A percentile compares a stretch with the other conserved stretches of the same genome.
Conservation (phyloP, 2,888 invertebrate species). For the Stictocephala bisonia region DNA sequence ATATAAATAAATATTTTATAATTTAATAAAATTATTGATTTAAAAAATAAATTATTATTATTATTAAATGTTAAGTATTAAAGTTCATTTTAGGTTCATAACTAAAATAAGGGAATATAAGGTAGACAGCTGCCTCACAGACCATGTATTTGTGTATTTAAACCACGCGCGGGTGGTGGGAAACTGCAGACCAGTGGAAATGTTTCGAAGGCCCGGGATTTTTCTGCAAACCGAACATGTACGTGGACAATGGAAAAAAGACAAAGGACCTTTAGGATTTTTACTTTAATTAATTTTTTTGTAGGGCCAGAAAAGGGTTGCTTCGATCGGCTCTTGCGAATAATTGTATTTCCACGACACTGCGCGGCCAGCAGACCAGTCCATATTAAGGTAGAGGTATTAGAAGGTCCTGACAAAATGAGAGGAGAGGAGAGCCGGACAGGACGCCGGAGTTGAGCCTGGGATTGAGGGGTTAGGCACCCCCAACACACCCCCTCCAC, state of each 20-base stretch:
- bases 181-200: too few relatives aligned
- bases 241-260: slow-evolving; percentile 19
- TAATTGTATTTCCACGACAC: slow-evolving; percentile 36
- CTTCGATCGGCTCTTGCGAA: slow-evolving; percentile 25
- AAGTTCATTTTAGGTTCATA: too few relatives aligned
- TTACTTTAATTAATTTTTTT: slow-evolving; percentile 40
- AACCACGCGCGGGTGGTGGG: too few relatives aligned
- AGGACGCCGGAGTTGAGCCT: background rate
- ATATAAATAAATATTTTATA: too few relatives aligned
- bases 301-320: background rate
- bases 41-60: too few relatives aligned
- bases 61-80: too few relatives aligned
- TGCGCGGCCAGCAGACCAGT: slow-evolving; percentile 1
- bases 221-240: slow-evolving; percentile 5
- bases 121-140: too few relatives aligned
- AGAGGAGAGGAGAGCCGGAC: too few relatives aligned
- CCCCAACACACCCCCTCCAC: background rate
- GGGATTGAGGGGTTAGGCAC: slow-evolving; percentile 16
- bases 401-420: slow-evolving; percentile 24
- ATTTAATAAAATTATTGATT: too few relatives aligned
- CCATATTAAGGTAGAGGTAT: slow-evolving; percentile 37
- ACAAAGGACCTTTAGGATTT: slow-evolving; percentile 37
- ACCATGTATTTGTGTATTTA: too few relatives aligned
- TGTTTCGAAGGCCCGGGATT: background rate
- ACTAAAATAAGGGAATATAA: too few relatives aligned